These are phyloP conservation scores for Astyanax mexicanus DNA, from an alignment of 2,797 vertebrate genomes.

Conservation along the genomic window DNA sequence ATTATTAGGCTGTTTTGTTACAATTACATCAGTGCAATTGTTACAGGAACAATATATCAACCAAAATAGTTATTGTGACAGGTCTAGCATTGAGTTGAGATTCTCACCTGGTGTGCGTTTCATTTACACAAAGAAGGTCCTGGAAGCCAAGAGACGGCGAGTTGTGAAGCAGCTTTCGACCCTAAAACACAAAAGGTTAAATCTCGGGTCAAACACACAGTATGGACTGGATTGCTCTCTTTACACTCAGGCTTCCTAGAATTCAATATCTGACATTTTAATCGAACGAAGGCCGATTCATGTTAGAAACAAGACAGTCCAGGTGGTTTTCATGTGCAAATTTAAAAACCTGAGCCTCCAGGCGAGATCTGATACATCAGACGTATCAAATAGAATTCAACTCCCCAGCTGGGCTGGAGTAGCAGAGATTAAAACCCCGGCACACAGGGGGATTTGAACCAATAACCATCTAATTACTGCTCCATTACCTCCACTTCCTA, in stretches of 20 bases:
- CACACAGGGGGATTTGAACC: slow-evolving; percentile 43
- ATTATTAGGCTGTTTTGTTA: too few relatives aligned
- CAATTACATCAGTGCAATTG: too few relatives aligned
- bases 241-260: neutral
- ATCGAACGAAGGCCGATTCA: neutral
- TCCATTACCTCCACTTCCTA: slow-evolving; percentile 46
- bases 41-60: too few relatives aligned
- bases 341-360: neutral
- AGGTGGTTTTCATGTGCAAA: slow-evolving; percentile 7
- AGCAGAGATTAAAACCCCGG: slow-evolving; percentile 30
- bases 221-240: slow-evolving; percentile 10
- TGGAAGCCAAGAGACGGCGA: slow-evolving; percentile 79
- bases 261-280: neutral
- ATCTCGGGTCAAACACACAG: slow-evolving; percentile 15
- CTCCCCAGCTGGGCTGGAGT: neutral
- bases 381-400: slow-evolving; percentile 29
- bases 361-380: slow-evolving; percentile 16
- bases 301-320: neutral
- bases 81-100: too few relatives aligned
- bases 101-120: slow-evolving; percentile 86
- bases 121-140: slow-evolving; percentile 80
- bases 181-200: slow-evolving; percentile 54
- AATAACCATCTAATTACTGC: slow-evolving; percentile 54
- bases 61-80: too few relatives aligned
- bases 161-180: slow-evolving; percentile 66